phyloP scores from a whole-genome alignment of 1,140 invertebrate species.

The Monochamus saltuarius region DNA sequence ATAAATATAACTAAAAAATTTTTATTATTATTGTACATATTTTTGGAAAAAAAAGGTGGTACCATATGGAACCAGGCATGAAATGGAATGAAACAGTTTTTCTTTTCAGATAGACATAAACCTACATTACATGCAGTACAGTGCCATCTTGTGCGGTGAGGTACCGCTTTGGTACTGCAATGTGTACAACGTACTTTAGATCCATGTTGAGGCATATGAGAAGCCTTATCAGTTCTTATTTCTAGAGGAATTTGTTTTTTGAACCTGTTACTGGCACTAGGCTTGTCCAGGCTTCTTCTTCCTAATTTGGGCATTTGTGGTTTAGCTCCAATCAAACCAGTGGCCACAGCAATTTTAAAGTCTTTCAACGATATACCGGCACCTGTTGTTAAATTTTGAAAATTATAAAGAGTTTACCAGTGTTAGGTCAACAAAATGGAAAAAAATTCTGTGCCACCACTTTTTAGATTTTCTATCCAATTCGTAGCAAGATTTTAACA shows the following conservation, averaged over 20 bases:
- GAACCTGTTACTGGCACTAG: too few species aligned
- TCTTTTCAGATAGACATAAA: conserved; percentile 5
- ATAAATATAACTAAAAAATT: not conserved
- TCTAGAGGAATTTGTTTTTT: too few species aligned
- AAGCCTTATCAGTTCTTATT: too few species aligned
- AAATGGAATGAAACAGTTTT: conserved; percentile 3
- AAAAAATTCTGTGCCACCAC: conserved; percentile 37
- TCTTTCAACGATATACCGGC: too few species aligned
- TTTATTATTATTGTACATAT: not conserved
- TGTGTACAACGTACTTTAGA: conserved; percentile 4
- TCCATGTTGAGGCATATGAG: conserved; percentile 4
- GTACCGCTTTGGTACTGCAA: too few species aligned
- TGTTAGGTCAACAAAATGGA: not conserved
- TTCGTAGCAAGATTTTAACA: conserved; percentile 44
- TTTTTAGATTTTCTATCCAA: conserved; percentile 47
- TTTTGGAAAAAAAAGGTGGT: conserved; percentile 3
- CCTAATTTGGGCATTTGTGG: too few species aligned
- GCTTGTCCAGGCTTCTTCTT: too few species aligned
- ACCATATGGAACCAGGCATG: conserved; percentile 1
- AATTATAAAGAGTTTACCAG: not conserved
- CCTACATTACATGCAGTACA: conserved; percentile 8
- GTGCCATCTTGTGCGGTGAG: conserved; percentile 2
- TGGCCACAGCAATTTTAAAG: too few species aligned
- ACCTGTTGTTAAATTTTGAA: too few species aligned
- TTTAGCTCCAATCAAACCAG: too few species aligned